These are phyloP conservation scores for Adineta ricciae DNA, from an alignment of 2,888 invertebrate species.

Conservation along the genomic window DNA sequence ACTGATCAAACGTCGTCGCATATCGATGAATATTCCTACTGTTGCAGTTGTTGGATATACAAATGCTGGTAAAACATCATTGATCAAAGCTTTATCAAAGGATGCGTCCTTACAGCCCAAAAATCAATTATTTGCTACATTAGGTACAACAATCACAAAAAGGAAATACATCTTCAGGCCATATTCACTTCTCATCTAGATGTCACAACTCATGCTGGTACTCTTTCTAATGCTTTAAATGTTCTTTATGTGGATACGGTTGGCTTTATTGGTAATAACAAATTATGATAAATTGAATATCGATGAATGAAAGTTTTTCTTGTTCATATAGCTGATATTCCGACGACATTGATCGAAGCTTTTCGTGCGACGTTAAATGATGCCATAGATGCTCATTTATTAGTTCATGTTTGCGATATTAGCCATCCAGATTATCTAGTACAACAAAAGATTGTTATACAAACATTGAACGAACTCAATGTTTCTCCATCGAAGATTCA, in stretches of 20 bases:
- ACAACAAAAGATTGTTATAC: constrained; percentile 62
- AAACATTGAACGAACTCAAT: constrained; percentile 58
- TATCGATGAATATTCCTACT: constrained; percentile 57
- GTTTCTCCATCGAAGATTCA: constrained; percentile 51
- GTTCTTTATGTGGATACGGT: constrained; percentile 71
- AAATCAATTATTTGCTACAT: constrained; percentile 70
- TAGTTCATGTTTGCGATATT: constrained; percentile 65
- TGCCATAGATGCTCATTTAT: constrained; percentile 59
- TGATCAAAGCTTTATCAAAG: constrained; percentile 67
- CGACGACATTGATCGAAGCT: constrained; percentile 65
- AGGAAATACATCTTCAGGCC: no score
- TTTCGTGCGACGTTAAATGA: constrained; percentile 72
- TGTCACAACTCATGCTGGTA: constrained; percentile 48
- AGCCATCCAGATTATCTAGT: constrained; percentile 63
- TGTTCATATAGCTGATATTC: constrained; percentile 56
- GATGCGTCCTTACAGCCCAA: constrained; percentile 59
- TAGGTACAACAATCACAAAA: constrained; percentile 44
- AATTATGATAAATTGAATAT: background rate
- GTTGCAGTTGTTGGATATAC: constrained; percentile 76
- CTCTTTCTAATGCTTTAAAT: constrained; percentile 58
- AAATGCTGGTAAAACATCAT: constrained; percentile 63
- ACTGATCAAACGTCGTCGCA: constrained; percentile 54
- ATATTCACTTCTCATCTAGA: background rate
- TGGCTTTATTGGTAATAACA: constrained; percentile 63
- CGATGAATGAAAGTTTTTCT: background rate